Evolutionary conservation across 2,888 invertebrate genomes (phyloP), one percentile per base, ranked within the genome.

Genomic region (Drosophila anomalata): DNA sequence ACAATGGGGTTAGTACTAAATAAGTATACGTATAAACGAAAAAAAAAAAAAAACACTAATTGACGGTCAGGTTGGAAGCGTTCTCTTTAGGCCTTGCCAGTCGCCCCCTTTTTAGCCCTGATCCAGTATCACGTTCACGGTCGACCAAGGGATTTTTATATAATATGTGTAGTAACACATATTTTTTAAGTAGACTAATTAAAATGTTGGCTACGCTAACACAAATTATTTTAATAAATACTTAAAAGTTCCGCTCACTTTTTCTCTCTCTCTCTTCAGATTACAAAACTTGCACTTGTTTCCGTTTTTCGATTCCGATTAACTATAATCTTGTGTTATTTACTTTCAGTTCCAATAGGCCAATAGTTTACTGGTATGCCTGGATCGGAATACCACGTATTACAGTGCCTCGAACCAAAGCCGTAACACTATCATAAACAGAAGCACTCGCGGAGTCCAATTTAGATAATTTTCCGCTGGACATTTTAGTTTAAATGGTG

Each of bases 381-480:
- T 8, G n/a, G 26, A 24, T 22, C 11, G 20, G 11, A 22, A 39
- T 7, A 20, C 26, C 17, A 29, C 31, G 22, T 47, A 48, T 66
- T 9, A 52, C 44, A 24, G 31, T 47, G 33, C 44, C 48, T 36
- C 11, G 36, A 36, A 39, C 48, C 17, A 65, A 36, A 51, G 36
- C 22, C 55, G 46, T 26, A 48, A 52, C 55, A 65, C 52, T 55
- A 58, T 44, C 42, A 36, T 26, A 42, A 26, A 46, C 24, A 52
- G 33, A 14, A 51, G 53, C 44, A 69, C 67, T 66, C 63, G 51
- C 75, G 76, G 14, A 20, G 70, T 73, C 75, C 66, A 77, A 81
- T 84, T 81, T 77, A 75, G 70, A 67, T 77, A 69, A 75, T 81
- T 84, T 78, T 61, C 77, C 65, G 68, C 46, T 78, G 78, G 75